phyloP scores from a whole-genome alignment of 2,888 invertebrate species.

The Platycheirus rosarum region DNA sequence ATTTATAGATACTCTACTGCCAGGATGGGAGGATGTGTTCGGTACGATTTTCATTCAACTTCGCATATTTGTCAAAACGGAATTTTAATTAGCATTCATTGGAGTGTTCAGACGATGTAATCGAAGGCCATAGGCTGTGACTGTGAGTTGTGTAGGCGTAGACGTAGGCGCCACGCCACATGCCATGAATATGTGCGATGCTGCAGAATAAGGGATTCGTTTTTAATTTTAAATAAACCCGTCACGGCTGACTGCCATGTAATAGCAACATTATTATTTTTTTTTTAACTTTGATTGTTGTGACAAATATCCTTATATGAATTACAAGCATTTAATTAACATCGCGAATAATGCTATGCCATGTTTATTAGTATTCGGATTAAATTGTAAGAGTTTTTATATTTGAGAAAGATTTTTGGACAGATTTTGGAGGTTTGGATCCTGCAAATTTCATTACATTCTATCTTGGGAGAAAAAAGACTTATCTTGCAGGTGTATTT shows the following conservation, averaged over 20 bases:
- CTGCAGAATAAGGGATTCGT: conserved; percentile 8
- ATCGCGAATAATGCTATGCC: not conserved
- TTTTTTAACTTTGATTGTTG: conserved; percentile 10
- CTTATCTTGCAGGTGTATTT: too few relatives aligned
- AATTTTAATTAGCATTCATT: conserved; percentile 64
- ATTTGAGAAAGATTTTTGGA: not conserved
- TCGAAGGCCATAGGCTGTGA: conserved; percentile 5
- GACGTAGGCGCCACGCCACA: too few relatives aligned
- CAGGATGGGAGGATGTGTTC: not conserved
- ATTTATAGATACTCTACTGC: conserved; percentile 7
- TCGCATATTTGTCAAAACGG: conserved; percentile 58
- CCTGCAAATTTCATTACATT: too few relatives aligned
- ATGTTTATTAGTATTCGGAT: not conserved
- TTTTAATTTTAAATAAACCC: conserved; percentile 18
- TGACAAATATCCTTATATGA: not conserved
- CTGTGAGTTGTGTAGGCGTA: conserved; percentile 2
- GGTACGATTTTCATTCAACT: conserved; percentile 18
- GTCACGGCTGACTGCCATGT: not conserved
- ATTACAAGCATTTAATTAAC: conserved; percentile 6
- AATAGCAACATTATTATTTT: not conserved
- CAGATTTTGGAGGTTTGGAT: too few relatives aligned
- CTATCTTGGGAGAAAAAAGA: too few relatives aligned
- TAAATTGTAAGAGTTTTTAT: not conserved
- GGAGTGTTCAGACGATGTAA: conserved; percentile 44
- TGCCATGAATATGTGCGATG: not conserved